These are phyloP conservation scores for Drosophila barbarae DNA, from an alignment of 2,888 invertebrate species.

Conservation along the genomic window DNA sequence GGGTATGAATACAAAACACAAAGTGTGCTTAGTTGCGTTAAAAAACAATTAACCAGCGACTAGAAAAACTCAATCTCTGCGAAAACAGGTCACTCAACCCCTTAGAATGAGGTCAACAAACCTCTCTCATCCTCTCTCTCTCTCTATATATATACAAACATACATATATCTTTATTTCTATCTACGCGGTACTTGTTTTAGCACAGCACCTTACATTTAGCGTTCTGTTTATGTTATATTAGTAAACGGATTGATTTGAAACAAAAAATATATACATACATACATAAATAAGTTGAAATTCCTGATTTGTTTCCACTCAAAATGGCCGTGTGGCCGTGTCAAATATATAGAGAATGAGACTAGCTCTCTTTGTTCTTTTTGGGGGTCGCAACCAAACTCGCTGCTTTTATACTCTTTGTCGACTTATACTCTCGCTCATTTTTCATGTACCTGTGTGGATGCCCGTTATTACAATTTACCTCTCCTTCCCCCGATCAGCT, in stretches of 20 bases:
- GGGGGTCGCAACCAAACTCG: conserved; percentile 45
- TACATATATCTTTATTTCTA: not conserved
- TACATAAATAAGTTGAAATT: conserved; percentile 30
- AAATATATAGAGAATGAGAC: conserved; percentile 5
- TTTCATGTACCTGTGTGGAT: conserved; percentile 41
- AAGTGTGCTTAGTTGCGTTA: not conserved
- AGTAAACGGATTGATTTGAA: conserved; percentile 17
- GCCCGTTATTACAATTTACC: not conserved
- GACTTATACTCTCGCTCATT: conserved; percentile 19
- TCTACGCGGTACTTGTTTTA: not conserved
- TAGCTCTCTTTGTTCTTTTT: conserved; percentile 20
- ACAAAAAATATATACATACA: conserved; percentile 3
- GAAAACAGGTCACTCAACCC: conserved; percentile 70
- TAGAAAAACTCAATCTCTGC: conserved; percentile 36
- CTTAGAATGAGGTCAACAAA: conserved; percentile 72
- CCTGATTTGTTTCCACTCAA: conserved; percentile 53
- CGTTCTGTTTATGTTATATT: not conserved
- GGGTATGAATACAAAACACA: not conserved
- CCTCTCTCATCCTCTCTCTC: conserved; percentile 35
- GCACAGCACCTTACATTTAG: not conserved
- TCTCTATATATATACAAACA: too few relatives aligned
- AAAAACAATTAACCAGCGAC: not conserved
- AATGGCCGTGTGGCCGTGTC: conserved; percentile 44
- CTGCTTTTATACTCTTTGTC: conserved; percentile 13
- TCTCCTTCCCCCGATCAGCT: conserved; percentile 56